Base-by-base conservation (phyloP, 2,888 invertebrate genomes). In the Sarcophaga subvicina region DNA sequence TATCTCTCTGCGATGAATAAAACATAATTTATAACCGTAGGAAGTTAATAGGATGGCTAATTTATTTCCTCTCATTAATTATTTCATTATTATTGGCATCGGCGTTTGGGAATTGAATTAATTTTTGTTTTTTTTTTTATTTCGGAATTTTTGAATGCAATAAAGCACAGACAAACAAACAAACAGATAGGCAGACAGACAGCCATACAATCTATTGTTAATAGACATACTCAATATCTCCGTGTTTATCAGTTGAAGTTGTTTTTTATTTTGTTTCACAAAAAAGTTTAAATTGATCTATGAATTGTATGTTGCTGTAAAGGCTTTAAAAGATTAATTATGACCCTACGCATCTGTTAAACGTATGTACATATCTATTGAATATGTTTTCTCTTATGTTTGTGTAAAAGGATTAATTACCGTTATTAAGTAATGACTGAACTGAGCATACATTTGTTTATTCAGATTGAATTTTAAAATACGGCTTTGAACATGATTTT, bases 11-110 rank as follows among this genome's bases (percentile, higher is more conserved):
- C 4, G 54, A 17, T 72, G 71, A 78, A 81, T 69, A 70, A 71
- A 79, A 82, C 76, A 87, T 87, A 84, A 87, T 87, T 84, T 87
- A 87, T 84, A 87, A 82, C 81, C 78, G 83, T 66, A 82, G 67
- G 76, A 84, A 84, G 79, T 84, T 84, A 84, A 84, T 87, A 87
- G 87, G 79, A 84, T 71, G 62, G 87, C 81, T 87, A 84, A 84
- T 87, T 87, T 87, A 87, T 87, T 87, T 87, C 87, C 84, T 83
- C 79, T 79, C 84, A 87, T 87, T 87, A 87, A 87, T 87, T 76
- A 72, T 72, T 84, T 37, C 37, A 63, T 67, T 71, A 54, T 49
- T 14, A 72, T 72, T 72, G 62, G 64, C 79, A 67, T 84, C 8
- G 37, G 37, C 2, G 0, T 1, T 37, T 37, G 84, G 72, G 76